Base-by-base conservation (phyloP, 2,888 invertebrate genomes). In the Rhagium mordax region DNA sequence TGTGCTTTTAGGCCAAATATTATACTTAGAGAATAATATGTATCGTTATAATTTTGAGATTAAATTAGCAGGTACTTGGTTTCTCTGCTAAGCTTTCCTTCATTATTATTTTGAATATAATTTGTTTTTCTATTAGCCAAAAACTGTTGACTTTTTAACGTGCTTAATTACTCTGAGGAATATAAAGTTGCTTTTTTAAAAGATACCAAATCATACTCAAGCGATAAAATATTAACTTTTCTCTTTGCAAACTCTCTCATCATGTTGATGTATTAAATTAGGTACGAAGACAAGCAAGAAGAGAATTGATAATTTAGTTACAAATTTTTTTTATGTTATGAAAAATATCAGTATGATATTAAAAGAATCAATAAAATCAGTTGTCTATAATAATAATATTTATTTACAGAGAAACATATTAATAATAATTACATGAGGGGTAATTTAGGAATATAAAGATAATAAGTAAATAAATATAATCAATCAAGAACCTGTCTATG, bases 211-310 rank as follows among this genome's bases (percentile, higher is more conserved):
- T 16, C 27, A 7, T 57, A 6, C 27, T n/a, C 57, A 16, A n/a
- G 16, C 48, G 48, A 13, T 49, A 24, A 48, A 21, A 21, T 62
- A 21, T 62, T 62, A n/a, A 49, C 24, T 47, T 62, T 62, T 62
- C 62, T 21, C 20, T 61, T 10, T 6, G 41, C 13, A 61, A 61
- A 20, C 8, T 61, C 18, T 16, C 10, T 62, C 24, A 24, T 24
- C 20, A 47, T 49, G 47, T 47, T 47, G 62, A 62, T 24, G 10
- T 24, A 49, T 49, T 24, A 47, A 62, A 62, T 62, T 62, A 62
- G 16, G 7, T 49, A 48, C 48, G 49, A 62, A 62, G 48, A 15
- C 1, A 62, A 49, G 48, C 41, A 62, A 21, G 24, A 49, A 21
- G 47, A 47, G 49, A 62, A 21, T 13, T 21, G n/a, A 48, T 62